phyloP scores from a whole-genome alignment of 2,888 invertebrate genomes.

The Agriopis leucophaearia region DNA sequence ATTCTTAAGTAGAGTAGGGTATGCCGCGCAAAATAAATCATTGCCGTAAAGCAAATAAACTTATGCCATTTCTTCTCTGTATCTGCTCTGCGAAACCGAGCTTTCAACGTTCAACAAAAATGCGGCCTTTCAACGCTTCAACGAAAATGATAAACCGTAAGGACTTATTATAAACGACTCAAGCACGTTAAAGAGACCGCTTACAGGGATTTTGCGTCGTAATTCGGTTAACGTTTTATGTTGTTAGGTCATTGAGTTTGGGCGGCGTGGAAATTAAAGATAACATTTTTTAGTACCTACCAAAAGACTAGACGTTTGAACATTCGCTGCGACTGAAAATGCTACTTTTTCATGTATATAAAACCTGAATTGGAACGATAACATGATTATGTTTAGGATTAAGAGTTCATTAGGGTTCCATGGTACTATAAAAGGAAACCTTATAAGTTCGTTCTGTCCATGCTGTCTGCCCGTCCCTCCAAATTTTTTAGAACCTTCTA shows the following conservation, averaged over 20 bases:
- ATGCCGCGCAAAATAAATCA: not conserved
- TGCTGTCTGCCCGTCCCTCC: too few species aligned
- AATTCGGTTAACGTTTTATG: constrained; percentile 38
- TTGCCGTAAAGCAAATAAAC: not conserved
- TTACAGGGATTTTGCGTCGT: constrained; percentile 30
- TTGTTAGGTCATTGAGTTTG: constrained; percentile 28
- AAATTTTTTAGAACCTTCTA: too few species aligned
- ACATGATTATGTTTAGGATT: not conserved
- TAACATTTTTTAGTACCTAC: constrained; percentile 9
- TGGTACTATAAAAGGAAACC: too few species aligned
- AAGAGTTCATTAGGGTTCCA: too few species aligned
- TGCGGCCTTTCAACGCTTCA: constrained; percentile 56
- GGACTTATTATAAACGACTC: constrained; percentile 55
- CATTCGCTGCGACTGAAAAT: not conserved
- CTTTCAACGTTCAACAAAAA: constrained; percentile 54
- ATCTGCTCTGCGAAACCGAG: constrained; percentile 41
- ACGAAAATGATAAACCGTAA: constrained; percentile 63
- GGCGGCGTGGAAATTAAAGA: constrained; percentile 8
- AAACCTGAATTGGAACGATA: not conserved
- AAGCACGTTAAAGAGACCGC: constrained; percentile 35
- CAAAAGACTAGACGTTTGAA: not conserved
- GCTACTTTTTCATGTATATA: not conserved
- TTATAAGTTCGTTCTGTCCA: too few species aligned
- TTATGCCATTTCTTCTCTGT: not conserved
- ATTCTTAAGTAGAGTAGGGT: too few species aligned